Evolutionary conservation across 2,797 vertebrate genomes (phyloP).

Genomic region (Micromesistius poutassou): DNA sequence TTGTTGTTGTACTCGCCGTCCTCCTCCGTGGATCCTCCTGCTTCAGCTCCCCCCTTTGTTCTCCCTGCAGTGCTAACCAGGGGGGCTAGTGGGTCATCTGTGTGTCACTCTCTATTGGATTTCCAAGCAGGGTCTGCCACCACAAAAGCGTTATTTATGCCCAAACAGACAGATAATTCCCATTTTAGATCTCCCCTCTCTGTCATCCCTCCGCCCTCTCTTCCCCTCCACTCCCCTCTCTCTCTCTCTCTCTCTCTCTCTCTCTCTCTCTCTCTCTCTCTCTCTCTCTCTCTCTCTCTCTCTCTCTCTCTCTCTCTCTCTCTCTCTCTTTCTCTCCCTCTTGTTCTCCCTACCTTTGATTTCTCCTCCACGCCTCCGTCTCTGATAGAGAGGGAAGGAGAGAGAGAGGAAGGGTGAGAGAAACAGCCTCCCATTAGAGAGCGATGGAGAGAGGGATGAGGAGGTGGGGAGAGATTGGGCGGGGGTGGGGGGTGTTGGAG

Average conservation of each 20-base stretch:
- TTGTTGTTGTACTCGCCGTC: not conserved
- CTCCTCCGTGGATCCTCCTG: not conserved
- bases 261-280: too few species aligned
- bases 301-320: too few species aligned
- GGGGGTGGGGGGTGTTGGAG: too few species aligned
- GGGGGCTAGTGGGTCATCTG: slow-evolving; percentile 21
- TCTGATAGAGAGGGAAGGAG: not conserved
- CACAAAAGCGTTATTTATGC: slow-evolving; percentile 24
- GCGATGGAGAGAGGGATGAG: too few species aligned
- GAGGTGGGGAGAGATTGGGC: too few species aligned
- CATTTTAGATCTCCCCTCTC: not conserved
- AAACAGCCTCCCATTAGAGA: not conserved
- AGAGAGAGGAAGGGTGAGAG: not conserved
- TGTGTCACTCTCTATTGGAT: slow-evolving; percentile 26
- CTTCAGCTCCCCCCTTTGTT: slow-evolving; percentile 1
- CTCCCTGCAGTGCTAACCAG: slow-evolving; percentile 19
- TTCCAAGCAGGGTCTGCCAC: slow-evolving; percentile 17
- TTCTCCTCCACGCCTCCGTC: too few species aligned
- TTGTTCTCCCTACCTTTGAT: not conserved
- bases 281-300: too few species aligned
- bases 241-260: slow-evolving; percentile 3
- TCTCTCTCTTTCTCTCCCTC: too few species aligned
- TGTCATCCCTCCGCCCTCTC: not conserved
- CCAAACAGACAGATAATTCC: slow-evolving; percentile 9
- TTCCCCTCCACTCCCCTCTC: not conserved